These are phyloP conservation scores for Tinamus guttatus DNA, from an alignment of 2,113 vertebrate genomes.

Conservation along the genomic window DNA sequence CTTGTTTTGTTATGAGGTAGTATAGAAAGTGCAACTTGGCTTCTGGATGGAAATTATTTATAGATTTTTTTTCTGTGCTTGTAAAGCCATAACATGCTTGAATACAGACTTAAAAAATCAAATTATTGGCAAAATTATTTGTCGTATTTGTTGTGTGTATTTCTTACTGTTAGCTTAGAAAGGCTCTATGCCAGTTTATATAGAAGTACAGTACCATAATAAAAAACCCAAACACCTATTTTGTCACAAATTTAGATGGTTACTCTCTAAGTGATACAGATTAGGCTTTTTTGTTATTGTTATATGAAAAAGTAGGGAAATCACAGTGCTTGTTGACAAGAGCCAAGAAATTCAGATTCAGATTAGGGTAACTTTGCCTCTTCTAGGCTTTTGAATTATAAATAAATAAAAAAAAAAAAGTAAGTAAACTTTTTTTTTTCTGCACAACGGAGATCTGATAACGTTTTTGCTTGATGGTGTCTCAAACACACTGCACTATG, in stretches of 20 bases:
- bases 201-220: not conserved
- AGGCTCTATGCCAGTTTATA: not conserved
- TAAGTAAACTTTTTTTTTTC: not conserved
- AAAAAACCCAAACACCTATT: not conserved
- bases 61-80: not conserved
- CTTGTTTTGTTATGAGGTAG: not conserved
- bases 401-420: not conserved
- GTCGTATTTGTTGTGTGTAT: not conserved
- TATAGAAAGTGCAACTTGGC: accelerated
- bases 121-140: not conserved
- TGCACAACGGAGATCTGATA: not conserved
- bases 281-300: not conserved
- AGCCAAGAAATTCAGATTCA: not conserved
- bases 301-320: not conserved
- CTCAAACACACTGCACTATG: not conserved
- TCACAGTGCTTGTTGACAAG: not conserved
- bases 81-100: not conserved
- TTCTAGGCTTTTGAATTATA: not conserved
- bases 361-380: not conserved
- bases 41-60: not conserved
- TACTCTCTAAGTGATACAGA: not conserved
- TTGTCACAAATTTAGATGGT: not conserved
- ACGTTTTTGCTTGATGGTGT: not conserved
- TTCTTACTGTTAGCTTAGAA: not conserved
- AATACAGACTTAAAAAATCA: not conserved